Base-by-base conservation (phyloP, 1,140 invertebrate species). In the Aricia agestis region DNA sequence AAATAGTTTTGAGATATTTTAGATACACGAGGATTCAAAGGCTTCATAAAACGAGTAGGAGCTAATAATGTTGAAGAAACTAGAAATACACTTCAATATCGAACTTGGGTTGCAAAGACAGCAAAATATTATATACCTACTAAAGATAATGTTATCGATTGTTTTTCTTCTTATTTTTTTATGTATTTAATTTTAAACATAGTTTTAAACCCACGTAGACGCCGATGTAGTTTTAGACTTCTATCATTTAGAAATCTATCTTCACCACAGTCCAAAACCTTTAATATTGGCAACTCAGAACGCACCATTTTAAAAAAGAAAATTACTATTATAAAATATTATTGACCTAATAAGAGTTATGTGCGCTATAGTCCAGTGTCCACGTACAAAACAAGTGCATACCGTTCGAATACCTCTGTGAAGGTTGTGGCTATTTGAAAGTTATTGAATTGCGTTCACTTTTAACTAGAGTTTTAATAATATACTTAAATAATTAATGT, bases 391-490 rank as follows among this genome's bases (percentile, higher is more conserved):
- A 61, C 32, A 63, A 25, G 59, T 25, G 59, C 18, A 63, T 63
- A 18, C 59, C 59, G 7, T 63, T 63, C 59, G 59, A 63, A 63
- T 63, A 19, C 59, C 59, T 25, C 18, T 11, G 18, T 25, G 59
- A 63, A 63, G 59, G 59, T 63, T 63, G 18, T 63, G 18, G 59
- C 58, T 59, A 19, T 63, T 63, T 63, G 59, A 63, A 63, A 63
- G 59, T 63, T 63, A 59, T 59, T 9, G 9, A 52, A 52, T 52
- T 52, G 45, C 45, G 45, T 52, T 52, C 45, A 52, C 45, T 52
- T 52, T 52, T 52, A 52, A 52, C 45, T 13, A 52, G 45, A 52
- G 11, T 52, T 15, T 52, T 52, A 10, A 15, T 52, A 36, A 5
- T 4, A 36, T 5, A 36, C 9, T 5, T 36, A 36, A 3, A 2